A percentile compares a stretch with the other conserved stretches of the same genome.
These are phyloP conservation scores for Calyptommatus sinebrachiatus DNA, from an alignment of 2,113 vertebrate species.

Conservation along the genomic window DNA sequence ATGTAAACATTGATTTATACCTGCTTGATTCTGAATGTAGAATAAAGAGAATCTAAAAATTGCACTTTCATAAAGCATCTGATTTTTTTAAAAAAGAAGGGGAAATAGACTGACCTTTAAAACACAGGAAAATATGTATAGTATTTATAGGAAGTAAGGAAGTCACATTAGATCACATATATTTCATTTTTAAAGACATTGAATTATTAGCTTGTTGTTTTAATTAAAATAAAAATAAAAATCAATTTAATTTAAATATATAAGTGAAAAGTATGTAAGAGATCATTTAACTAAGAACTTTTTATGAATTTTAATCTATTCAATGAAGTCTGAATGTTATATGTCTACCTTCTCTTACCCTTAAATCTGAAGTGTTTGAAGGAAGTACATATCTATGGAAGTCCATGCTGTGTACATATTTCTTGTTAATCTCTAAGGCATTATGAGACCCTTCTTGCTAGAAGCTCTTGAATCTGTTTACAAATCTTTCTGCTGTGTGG, in stretches of 20 bases:
- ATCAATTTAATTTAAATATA: not conserved
- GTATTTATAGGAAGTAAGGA: not conserved
- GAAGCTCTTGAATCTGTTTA: too few relatives aligned
- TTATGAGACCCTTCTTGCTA: too few relatives aligned
- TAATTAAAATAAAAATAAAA: not conserved
- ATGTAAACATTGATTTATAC: slow-evolving; percentile 16
- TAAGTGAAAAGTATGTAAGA: not conserved
- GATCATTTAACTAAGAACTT: not conserved
- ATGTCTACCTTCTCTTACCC: too few relatives aligned
- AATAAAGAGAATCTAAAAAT: slow-evolving; percentile 1
- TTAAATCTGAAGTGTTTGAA: too few relatives aligned
- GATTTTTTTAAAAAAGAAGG: slow-evolving; percentile 7
- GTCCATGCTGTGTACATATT: too few relatives aligned
- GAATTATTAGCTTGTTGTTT: not conserved
- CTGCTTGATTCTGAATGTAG: not conserved
- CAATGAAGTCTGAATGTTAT: not conserved
- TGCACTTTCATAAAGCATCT: slow-evolving; percentile 10
- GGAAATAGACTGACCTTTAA: not conserved
- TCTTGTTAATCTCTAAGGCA: too few relatives aligned
- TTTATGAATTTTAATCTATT: not conserved
- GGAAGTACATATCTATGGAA: too few relatives aligned
- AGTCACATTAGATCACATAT: not conserved
- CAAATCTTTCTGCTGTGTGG: too few relatives aligned
- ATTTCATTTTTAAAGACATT: not conserved
- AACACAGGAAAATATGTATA: not conserved